phyloP scores from a whole-genome alignment of 2,113 vertebrate species.

The Seriola rivoliana region DNA sequence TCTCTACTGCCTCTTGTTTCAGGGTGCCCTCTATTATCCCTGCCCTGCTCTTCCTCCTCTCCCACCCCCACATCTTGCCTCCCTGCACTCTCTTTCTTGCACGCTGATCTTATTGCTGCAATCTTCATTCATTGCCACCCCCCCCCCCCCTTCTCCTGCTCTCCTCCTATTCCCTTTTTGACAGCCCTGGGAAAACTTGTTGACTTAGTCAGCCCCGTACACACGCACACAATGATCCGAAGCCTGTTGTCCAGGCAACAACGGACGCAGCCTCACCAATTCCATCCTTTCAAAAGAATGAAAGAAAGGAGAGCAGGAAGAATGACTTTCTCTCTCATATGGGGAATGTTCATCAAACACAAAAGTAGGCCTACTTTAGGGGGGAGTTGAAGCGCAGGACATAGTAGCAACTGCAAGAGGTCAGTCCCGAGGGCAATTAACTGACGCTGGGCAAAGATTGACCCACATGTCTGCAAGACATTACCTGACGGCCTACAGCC shows the following conservation, averaged over 20 bases:
- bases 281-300: conserved; percentile 70
- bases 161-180: conserved; percentile 66
- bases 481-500: background rate
- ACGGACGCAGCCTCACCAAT: conserved; percentile 73
- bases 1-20: conserved; percentile 54
- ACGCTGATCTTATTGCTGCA: conserved; percentile 70
- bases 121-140: conserved; percentile 62
- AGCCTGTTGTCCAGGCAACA: conserved; percentile 77
- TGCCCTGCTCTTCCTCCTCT: conserved; percentile 54
- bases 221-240: conserved; percentile 77
- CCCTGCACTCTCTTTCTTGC: conserved; percentile 30
- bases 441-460: background rate
- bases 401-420: conserved; percentile 32
- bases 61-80: conserved; percentile 50
- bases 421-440: conserved; percentile 47
- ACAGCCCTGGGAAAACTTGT: conserved; percentile 85
- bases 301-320: conserved; percentile 69
- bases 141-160: conserved; percentile 19
- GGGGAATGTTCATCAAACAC: conserved; percentile 67
- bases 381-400: conserved; percentile 36
- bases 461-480: conserved; percentile 7
- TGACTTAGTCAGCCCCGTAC: conserved; percentile 68
- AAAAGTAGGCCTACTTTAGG: conserved; percentile 45
- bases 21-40: conserved; percentile 40
- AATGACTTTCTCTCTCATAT: conserved; percentile 74